Base-by-base conservation (phyloP, 2,797 vertebrate species). In the Pyrocephalus nanus region DNA sequence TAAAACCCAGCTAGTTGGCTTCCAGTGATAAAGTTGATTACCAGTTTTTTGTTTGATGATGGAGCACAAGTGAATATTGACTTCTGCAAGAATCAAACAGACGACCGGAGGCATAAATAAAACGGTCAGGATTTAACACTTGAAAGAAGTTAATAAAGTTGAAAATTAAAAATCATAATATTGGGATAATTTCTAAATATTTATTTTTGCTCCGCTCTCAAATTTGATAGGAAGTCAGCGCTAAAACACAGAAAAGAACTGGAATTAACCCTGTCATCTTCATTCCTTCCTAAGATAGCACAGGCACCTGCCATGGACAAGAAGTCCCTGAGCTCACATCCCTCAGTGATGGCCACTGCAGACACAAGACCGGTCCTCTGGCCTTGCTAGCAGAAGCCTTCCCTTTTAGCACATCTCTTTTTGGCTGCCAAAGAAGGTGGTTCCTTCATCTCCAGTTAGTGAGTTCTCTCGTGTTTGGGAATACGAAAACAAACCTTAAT, bases 141-240 rank as follows among this genome's bases (percentile, higher is more conserved):
- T 97, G 94, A 97, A 98, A 97, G 88, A 96, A 96, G 83, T 90
- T 97, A 97, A 98, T 98, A 97, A 97, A 97, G 93, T 96, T 92
- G 95, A 97, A 97, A 94, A 98, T 98, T 98, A 98, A 97, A 97
- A 97, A 98, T 97, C 98, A 97, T 97, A 98, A 98, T 98, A 98
- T 98, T 98, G 97, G 94, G 95, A 97, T 96, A 97, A 96, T 97
- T 97, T 96, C 88, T 95, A 96, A 96, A 95, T 97, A 97, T 98
- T 97, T 98, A 95, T 97, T 96, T 97, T 97, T 96, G 78, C 84
- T 85, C 80, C n/a, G 66, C 48, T 86, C 92, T 73, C 77, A 83
- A 92, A 86, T 96, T 94, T 92, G 94, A 93, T 76, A 69, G 76
- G 57, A 95, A 97, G 61, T 38, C 64, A 98, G 97, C 80, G 86